A percentile compares a stretch with the other conserved stretches of the same genome.
Evolutionary conservation across 2,888 invertebrate genomes (phyloP).

Genomic region (Morpho achilles): DNA sequence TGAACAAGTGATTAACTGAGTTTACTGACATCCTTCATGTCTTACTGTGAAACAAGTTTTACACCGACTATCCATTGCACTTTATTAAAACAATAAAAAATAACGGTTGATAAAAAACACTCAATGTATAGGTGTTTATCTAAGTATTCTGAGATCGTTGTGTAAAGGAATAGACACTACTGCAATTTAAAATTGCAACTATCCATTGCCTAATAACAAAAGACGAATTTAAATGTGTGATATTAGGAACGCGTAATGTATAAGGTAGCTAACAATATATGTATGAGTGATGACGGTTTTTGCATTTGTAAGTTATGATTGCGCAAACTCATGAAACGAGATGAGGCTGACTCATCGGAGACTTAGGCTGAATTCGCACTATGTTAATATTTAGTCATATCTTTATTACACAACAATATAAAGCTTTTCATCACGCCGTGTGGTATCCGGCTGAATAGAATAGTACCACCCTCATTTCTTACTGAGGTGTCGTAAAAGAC

Average conservation of each 20-base stretch:
- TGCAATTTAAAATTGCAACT: background rate
- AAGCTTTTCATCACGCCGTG: background rate
- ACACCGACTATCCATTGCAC: background rate
- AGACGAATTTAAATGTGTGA: background rate
- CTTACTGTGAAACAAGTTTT: constrained; percentile 37
- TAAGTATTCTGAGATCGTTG: too few relatives aligned
- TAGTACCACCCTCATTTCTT: too few relatives aligned
- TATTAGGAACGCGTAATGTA: constrained; percentile 31
- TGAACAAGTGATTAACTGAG: constrained; percentile 69
- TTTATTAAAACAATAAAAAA: constrained; percentile 11
- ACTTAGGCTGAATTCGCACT: constrained; percentile 45
- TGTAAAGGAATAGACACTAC: too few relatives aligned
- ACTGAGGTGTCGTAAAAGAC: too few relatives aligned
- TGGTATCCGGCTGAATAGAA: too few relatives aligned
- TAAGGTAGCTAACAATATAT: background rate
- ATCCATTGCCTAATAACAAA: constrained; percentile 33
- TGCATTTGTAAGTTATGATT: constrained; percentile 42
- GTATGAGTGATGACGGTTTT: constrained; percentile 3
- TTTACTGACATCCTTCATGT: constrained; percentile 67
- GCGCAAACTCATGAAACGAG: constrained; percentile 57
- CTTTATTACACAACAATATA: background rate
- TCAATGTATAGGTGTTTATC: background rate
- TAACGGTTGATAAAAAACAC: background rate
- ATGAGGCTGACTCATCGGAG: constrained; percentile 59
- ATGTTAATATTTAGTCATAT: background rate